phyloP scores from a whole-genome alignment of 2,113 vertebrate species.

The Semicossyphus pulcher region DNA sequence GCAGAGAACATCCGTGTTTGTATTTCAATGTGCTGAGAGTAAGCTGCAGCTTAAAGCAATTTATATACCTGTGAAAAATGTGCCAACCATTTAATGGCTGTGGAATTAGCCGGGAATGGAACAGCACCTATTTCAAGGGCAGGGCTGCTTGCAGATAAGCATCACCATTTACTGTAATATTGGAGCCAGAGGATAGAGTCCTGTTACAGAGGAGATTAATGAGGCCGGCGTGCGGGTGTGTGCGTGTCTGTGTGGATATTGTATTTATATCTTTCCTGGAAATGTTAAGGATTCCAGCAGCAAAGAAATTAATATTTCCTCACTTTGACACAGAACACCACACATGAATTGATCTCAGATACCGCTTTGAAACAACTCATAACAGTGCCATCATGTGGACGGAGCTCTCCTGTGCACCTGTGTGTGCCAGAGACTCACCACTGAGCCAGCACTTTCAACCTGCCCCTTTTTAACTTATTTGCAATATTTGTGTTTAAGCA shows the following conservation, averaged over 20 bases:
- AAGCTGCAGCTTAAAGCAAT: conserved; percentile 79
- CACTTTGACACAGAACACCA: conserved; percentile 74
- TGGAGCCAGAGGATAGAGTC: conserved; percentile 79
- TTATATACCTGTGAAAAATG: conserved; percentile 79
- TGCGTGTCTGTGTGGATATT: conserved; percentile 68
- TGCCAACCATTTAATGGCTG: conserved; percentile 75
- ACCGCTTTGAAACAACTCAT: conserved; percentile 40
- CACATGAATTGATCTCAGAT: conserved; percentile 68
- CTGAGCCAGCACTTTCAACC: conserved; percentile 38
- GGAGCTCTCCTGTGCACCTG: conserved; percentile 26
- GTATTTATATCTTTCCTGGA: conserved; percentile 80
- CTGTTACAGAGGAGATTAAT: conserved; percentile 83
- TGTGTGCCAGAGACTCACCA: conserved; percentile 13
- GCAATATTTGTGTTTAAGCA: conserved; percentile 31
- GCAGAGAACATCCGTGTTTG: conserved; percentile 73
- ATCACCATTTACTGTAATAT: conserved; percentile 84
- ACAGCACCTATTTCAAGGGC: conserved; percentile 81
- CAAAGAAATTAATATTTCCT: conserved; percentile 79
- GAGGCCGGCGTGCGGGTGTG: conserved; percentile 56
- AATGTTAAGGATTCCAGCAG: conserved; percentile 74
- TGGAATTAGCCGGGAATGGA: conserved; percentile 79
- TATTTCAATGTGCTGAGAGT: conserved; percentile 76
- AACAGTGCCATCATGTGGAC: conserved; percentile 79
- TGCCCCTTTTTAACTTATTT: conserved; percentile 35
- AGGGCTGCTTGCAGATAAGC: conserved; percentile 78